Evolutionary conservation across 2,797 vertebrate species (phyloP).

Genomic region (Acridotheres tristis): DNA sequence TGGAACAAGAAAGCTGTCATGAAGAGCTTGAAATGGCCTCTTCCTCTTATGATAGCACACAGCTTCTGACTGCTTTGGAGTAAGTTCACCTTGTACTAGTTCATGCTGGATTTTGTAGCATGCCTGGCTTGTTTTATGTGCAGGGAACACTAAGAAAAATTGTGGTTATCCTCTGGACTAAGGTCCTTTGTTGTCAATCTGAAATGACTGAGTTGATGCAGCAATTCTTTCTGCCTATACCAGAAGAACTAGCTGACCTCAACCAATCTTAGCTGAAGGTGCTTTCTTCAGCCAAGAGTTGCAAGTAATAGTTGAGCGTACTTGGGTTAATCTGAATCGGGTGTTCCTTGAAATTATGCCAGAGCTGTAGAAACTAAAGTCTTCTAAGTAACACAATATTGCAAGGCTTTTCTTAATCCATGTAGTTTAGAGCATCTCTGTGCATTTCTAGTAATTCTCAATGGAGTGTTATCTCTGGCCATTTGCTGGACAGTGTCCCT

Average conservation of each 20-base stretch:
- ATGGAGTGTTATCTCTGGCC: neutral
- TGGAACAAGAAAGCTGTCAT: constrained; percentile 35
- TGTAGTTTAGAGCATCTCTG: neutral
- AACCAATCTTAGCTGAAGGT: neutral
- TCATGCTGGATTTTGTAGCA: neutral
- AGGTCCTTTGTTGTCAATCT: neutral
- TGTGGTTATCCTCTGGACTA: neutral
- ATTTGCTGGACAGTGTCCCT: neutral
- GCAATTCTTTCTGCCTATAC: neutral
- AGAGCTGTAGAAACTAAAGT: neutral
- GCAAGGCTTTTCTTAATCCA: neutral
- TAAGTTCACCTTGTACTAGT: neutral
- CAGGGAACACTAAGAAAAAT: neutral
- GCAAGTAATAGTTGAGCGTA: neutral
- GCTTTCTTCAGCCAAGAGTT: neutral
- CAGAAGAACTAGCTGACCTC: neutral
- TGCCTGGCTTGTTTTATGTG: neutral
- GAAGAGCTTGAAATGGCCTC: constrained; percentile 1
- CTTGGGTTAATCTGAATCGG: neutral
- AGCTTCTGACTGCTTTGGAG: neutral
- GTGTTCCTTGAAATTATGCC: neutral
- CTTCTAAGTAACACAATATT: neutral
- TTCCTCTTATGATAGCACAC: neutral
- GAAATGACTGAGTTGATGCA: neutral
- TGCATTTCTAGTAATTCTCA: neutral